Conservation (phyloP, 2,113 vertebrate genomes). For the Hydrochoerus hydrochaeris region DNA sequence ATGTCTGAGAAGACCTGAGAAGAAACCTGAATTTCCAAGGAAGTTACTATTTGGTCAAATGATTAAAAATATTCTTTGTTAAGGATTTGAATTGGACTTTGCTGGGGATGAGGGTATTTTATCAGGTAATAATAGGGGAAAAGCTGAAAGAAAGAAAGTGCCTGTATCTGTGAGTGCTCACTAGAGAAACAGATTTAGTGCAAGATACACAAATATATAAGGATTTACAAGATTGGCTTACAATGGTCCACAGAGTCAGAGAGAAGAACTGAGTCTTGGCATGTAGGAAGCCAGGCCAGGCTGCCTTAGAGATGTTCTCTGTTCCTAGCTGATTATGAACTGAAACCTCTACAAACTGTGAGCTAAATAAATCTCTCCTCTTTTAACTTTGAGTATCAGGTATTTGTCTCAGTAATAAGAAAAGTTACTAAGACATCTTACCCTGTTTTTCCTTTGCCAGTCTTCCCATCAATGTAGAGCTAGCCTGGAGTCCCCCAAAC, state of each 20-base stretch:
- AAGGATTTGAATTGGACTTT: not conserved
- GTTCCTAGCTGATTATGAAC: not conserved
- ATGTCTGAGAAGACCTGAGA: not conserved
- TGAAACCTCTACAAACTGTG: not conserved
- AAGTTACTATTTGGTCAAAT: not conserved
- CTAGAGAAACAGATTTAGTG: not conserved
- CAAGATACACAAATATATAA: not conserved
- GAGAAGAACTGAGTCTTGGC: not conserved
- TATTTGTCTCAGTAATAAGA: not conserved
- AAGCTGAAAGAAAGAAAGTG: not conserved
- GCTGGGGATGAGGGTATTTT: not conserved
- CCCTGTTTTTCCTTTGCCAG: not conserved
- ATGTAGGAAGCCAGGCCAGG: not conserved
- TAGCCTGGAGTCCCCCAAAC: not conserved
- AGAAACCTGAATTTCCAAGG: not conserved
- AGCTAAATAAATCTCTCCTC: not conserved
- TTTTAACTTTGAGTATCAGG: not conserved
- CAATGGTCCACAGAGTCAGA: not conserved
- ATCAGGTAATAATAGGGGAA: not conserved
- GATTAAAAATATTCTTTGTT: not conserved
- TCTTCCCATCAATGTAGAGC: not conserved
- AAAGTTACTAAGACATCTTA: not conserved
- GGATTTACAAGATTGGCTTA: not conserved
- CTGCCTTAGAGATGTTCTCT: not conserved
- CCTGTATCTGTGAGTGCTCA: not conserved